Evolutionary conservation across 2,113 vertebrate species (phyloP).

Genomic region (Leucoraja erinaceus): DNA sequence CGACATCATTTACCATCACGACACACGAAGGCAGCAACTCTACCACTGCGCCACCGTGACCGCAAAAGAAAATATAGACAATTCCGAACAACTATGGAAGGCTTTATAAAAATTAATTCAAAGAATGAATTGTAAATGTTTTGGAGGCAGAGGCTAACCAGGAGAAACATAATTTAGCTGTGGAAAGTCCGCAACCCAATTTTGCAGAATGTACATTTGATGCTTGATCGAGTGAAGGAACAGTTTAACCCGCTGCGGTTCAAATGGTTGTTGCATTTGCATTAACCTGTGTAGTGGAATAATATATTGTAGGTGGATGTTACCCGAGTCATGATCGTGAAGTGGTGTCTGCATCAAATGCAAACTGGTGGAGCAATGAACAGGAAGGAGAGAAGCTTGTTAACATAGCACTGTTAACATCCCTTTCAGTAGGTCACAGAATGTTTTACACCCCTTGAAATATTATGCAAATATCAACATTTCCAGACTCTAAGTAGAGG

Average conservation of each 20-base stretch:
- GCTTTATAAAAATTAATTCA: neutral
- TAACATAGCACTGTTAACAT: no score
- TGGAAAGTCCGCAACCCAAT: neutral
- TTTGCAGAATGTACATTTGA: neutral
- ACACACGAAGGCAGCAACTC: no score
- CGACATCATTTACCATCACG: no score
- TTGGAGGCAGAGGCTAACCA: neutral
- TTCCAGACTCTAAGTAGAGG: neutral
- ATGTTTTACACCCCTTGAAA: no score
- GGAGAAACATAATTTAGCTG: neutral
- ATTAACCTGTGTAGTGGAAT: neutral
- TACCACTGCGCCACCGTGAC: no score
- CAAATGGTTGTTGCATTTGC: neutral
- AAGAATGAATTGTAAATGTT: neutral
- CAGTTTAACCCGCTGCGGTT: neutral
- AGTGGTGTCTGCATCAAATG: neutral
- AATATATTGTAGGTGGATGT: neutral
- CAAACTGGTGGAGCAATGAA: neutral
- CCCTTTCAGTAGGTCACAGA: no score
- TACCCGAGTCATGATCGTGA: neutral
- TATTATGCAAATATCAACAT: constrained; percentile 3
- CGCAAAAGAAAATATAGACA: neutral
- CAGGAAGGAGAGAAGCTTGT: neutral
- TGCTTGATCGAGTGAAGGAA: neutral
- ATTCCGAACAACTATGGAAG: neutral